Conservation (phyloP, 2,113 vertebrate genomes). For the Microtus pennsylvanicus region DNA sequence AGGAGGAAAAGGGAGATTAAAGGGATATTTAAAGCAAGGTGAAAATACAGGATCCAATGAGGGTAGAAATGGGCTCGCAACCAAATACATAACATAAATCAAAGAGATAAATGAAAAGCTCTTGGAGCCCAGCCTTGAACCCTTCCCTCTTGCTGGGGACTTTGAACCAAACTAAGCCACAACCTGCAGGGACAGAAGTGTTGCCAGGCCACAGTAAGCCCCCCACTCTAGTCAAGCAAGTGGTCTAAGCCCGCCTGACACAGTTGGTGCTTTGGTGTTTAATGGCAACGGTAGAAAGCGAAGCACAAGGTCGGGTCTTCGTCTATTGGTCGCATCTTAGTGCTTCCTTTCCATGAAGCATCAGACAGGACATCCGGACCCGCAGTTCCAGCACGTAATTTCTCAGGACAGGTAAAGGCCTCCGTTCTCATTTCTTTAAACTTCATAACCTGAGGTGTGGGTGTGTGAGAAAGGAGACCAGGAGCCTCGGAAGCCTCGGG, state of each 20-base stretch:
- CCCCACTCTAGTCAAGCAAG: too few relatives aligned
- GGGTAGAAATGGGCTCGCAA: neutral
- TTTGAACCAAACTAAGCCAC: neutral
- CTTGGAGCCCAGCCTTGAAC: neutral
- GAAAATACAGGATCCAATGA: neutral
- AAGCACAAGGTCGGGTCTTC: neutral
- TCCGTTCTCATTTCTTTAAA: slow-evolving; percentile 4
- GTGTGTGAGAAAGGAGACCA: neutral
- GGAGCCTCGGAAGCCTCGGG: neutral
- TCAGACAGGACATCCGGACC: neutral
- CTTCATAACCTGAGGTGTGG: neutral
- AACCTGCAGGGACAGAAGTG: neutral
- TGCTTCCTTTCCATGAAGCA: slow-evolving; percentile 27
- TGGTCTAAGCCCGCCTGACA: neutral
- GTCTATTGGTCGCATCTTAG: neutral
- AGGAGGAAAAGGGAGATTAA: slow-evolving; percentile 3
- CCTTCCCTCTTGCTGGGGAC: neutral
- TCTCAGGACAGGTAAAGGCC: neutral
- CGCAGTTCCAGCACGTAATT: too few relatives aligned
- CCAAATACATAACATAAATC: neutral
- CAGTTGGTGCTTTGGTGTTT: neutral
- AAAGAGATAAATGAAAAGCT: neutral
- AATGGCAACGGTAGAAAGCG: neutral
- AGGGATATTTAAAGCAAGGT: neutral
- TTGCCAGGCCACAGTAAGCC: neutral